phyloP scores from a whole-genome alignment of 2,113 vertebrate genomes.

The Poicephalus meyeri region DNA sequence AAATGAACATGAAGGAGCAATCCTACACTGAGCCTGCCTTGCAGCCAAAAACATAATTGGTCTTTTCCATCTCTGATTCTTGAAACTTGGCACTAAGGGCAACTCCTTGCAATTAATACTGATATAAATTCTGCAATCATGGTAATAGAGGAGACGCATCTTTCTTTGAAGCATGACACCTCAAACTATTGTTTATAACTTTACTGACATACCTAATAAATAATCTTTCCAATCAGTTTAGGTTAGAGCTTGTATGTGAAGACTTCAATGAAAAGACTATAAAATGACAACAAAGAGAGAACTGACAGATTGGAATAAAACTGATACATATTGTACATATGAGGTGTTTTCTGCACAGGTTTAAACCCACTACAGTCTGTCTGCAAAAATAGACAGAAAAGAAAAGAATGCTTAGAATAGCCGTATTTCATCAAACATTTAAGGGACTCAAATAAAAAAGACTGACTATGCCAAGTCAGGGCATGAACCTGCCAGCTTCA shows the following conservation, averaged over 20 bases:
- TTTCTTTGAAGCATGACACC: not conserved
- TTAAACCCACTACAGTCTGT: not conserved
- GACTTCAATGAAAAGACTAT: not conserved
- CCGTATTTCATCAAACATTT: not conserved
- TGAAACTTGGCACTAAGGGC: not conserved
- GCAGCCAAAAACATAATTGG: not conserved
- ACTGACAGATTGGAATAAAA: not conserved
- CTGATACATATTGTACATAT: not conserved
- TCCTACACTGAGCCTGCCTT: not conserved
- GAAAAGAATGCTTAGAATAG: not conserved
- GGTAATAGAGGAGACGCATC: not conserved
- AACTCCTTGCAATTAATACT: not conserved
- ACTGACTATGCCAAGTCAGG: not conserved
- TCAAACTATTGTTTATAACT: not conserved
- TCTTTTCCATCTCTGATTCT: not conserved
- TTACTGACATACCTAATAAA: not conserved
- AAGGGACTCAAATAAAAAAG: not conserved
- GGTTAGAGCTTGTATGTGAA: not conserved
- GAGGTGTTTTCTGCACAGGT: not conserved
- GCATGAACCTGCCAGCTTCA: not conserved
- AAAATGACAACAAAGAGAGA: not conserved
- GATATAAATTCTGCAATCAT: constrained; percentile 21
- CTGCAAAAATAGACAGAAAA: not conserved
- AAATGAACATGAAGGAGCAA: not conserved
- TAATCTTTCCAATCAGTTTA: not conserved